Percentiles rank a stretch among this genome's conserved stretches.
phyloP scores from a whole-genome alignment of 2,888 invertebrate genomes.

The Catocala fraxini region DNA sequence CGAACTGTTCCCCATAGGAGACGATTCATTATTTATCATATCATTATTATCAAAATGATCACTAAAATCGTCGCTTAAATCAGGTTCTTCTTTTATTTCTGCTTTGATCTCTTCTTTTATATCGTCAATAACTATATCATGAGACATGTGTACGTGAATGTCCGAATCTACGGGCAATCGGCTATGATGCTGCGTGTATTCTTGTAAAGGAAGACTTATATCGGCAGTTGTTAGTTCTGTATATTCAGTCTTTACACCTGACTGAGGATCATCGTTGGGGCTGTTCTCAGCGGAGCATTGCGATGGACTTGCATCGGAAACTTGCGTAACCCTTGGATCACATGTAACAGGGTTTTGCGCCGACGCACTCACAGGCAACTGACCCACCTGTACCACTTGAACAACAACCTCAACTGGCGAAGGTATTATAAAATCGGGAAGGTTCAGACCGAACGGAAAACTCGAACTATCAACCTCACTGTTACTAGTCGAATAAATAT shows the following conservation, averaged over 20 bases:
- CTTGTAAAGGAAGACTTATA: constrained; percentile 72
- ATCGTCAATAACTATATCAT: constrained; percentile 41
- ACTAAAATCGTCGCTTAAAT: constrained; percentile 55
- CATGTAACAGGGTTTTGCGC: constrained; percentile 82
- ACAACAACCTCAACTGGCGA: constrained; percentile 74
- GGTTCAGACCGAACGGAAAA: constrained; percentile 53
- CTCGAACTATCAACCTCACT: constrained; percentile 19
- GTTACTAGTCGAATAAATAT: constrained; percentile 13
- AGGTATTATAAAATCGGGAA: constrained; percentile 88
- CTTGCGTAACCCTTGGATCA: constrained; percentile 82
- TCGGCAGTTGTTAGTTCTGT: constrained; percentile 83
- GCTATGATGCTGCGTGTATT: constrained; percentile 68
- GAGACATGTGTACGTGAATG: constrained; percentile 7
- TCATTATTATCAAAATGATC: constrained; percentile 45
- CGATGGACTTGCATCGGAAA: constrained; percentile 78
- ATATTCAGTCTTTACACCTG: constrained; percentile 77
- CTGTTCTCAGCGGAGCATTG: constrained; percentile 79
- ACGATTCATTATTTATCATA: constrained; percentile 39
- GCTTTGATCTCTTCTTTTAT: constrained; percentile 71
- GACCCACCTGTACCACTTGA: constrained; percentile 88
- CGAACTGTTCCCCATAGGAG: constrained; percentile 38
- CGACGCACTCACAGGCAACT: constrained; percentile 78
- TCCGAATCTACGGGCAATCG: constrained; percentile 57
- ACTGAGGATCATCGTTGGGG: constrained; percentile 70
- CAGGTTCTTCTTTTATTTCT: constrained; percentile 66